Conservation (phyloP, 2,113 vertebrate species). For the Garra rufa region DNA sequence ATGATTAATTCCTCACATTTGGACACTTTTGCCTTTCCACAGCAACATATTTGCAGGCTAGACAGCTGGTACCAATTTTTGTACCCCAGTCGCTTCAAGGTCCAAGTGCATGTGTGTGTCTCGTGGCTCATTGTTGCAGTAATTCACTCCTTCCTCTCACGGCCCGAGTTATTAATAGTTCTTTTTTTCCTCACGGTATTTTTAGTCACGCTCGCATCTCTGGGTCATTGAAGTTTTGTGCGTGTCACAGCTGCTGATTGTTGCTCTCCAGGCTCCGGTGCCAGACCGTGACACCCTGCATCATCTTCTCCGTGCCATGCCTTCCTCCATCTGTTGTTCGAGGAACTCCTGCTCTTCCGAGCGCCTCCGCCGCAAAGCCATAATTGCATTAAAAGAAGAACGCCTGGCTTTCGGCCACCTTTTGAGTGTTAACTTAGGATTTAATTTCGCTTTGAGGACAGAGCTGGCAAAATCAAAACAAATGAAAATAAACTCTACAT, state of each 20-base stretch:
- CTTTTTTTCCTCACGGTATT: constrained; percentile 69
- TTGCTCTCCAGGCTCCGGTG: constrained; percentile 24
- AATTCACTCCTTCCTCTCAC: constrained; percentile 74
- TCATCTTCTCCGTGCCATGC: constrained; percentile 23
- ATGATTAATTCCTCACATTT: constrained; percentile 79
- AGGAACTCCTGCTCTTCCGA: constrained; percentile 24
- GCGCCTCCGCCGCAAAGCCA: constrained; percentile 36
- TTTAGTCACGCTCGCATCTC: constrained; percentile 74
- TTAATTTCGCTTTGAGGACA: constrained; percentile 60
- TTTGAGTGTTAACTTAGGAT: constrained; percentile 35
- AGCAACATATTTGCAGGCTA: constrained; percentile 74
- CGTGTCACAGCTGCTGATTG: constrained; percentile 53
- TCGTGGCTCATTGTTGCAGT: constrained; percentile 75
- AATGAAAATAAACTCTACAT: constrained; percentile 62
- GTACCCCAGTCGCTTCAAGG: constrained; percentile 68
- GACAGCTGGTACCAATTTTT: constrained; percentile 81
- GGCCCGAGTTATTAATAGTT: constrained; percentile 75
- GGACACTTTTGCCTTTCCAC: constrained; percentile 72
- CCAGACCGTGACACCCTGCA: constrained; percentile 45
- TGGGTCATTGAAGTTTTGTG: constrained; percentile 70
- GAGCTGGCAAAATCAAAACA: constrained; percentile 66
- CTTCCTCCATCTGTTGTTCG: constrained; percentile 46
- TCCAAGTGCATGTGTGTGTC: constrained; percentile 74
- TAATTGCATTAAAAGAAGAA: constrained; percentile 48
- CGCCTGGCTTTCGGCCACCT: constrained; percentile 38